Conservation (phyloP, 2,888 invertebrate species). For the Cheilosia soror region DNA sequence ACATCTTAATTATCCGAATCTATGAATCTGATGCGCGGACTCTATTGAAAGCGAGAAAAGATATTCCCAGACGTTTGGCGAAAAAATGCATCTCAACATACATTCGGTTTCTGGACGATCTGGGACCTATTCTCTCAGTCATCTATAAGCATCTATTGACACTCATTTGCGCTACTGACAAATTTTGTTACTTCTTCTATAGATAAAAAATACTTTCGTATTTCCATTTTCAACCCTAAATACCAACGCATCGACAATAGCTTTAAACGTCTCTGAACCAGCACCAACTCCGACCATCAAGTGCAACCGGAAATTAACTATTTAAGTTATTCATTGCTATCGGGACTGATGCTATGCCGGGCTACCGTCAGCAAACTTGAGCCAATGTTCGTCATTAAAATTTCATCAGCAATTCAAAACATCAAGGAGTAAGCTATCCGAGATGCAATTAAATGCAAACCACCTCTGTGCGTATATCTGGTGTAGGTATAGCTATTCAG, state of each 20-base stretch:
- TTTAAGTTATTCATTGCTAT: constrained; percentile 68
- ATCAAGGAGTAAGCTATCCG: constrained; percentile 49
- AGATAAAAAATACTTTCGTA: too few species aligned
- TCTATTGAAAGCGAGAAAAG: too few species aligned
- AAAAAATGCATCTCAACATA: too few species aligned
- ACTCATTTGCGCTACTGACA: too few species aligned
- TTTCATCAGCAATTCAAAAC: constrained; percentile 70
- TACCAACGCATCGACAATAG: constrained; percentile 21
- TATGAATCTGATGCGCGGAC: too few species aligned
- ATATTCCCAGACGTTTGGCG: too few species aligned
- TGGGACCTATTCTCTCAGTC: too few species aligned
- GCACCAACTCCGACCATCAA: constrained; percentile 22
- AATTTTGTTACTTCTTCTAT: too few species aligned
- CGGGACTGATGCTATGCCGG: background rate
- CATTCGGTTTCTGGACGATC: too few species aligned
- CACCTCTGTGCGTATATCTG: constrained; percentile 15
- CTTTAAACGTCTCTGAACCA: constrained; percentile 19
- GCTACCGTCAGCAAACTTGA: constrained; percentile 15
- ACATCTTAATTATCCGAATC: too few species aligned
- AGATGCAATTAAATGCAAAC: constrained; percentile 64
- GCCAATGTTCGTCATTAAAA: constrained; percentile 65
- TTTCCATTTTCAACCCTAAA: background rate
- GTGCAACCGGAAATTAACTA: constrained; percentile 67
- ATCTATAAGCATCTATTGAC: too few species aligned
- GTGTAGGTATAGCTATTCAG: background rate